Evolutionary conservation across 2,888 invertebrate genomes (phyloP).

Genomic region (Agelastica alni): DNA sequence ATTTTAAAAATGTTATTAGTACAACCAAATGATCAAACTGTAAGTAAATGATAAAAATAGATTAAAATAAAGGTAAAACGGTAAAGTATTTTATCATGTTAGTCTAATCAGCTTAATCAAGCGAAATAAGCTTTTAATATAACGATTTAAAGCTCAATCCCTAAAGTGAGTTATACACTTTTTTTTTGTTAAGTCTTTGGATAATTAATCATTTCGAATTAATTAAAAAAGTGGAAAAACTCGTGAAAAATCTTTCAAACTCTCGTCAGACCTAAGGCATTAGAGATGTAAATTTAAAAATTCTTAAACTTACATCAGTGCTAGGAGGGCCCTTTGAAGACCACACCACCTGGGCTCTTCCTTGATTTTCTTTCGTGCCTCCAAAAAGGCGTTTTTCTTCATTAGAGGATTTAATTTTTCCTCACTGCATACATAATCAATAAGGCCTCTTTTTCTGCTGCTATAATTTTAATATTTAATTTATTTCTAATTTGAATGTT

Average conservation of each 20-base stretch:
- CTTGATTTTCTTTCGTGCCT: constrained; percentile 48
- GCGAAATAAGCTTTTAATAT: not conserved
- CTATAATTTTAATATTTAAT: constrained; percentile 61
- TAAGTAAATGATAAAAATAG: no score
- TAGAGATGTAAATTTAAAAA: constrained; percentile 54
- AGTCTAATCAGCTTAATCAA: not conserved
- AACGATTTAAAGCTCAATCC: constrained; percentile 8
- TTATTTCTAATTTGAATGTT: constrained; percentile 60
- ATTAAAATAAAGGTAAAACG: no score
- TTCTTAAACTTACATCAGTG: constrained; percentile 29
- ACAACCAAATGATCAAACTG: no score
- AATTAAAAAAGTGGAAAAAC: constrained; percentile 28
- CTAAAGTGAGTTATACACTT: constrained; percentile 15
- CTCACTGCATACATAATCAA: constrained; percentile 60
- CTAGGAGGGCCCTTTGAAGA: constrained; percentile 32
- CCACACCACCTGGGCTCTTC: constrained; percentile 41
- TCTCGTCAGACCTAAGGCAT: constrained; percentile 45
- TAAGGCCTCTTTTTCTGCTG: constrained; percentile 54
- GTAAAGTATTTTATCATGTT: not conserved
- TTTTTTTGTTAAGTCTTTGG: constrained; percentile 16
- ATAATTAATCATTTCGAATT: constrained; percentile 34
- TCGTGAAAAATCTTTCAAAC: constrained; percentile 36
- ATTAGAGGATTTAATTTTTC: constrained; percentile 59
- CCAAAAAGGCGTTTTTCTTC: constrained; percentile 57
- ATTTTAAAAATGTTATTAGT: no score